Base-by-base conservation (phyloP, 2,888 invertebrate genomes). In the Campaea margaritaria region DNA sequence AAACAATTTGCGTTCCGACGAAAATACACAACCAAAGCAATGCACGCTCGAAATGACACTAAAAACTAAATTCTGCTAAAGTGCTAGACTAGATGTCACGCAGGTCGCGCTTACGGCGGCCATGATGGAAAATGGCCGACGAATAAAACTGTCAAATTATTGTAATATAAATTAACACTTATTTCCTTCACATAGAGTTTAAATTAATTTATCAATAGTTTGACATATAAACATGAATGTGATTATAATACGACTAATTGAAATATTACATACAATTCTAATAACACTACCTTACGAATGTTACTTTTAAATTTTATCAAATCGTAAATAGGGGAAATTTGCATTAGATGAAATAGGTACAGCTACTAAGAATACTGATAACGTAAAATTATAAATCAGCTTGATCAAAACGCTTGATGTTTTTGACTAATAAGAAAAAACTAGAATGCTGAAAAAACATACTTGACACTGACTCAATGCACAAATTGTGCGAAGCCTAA, bases 91-190 rank as follows among this genome's bases (percentile, higher is more conserved):
- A 5, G 21, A 21, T 21, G 21, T 21, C 79, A 85, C 86, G 90
- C 89, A 90, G 91, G 91, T 88, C 90, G 89, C 86, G 76, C 69
- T 82, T 76, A 74, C 75, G 78, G 82, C 87, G 72, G 87, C 88
- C 89, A 89, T 89, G 72, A 83, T 87, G 78, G 86, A 89, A 91
- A 89, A 91, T 91, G 91, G 91, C 90, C 82, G 81, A 76, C 80
- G 74, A 80, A 75, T 74, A 69, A 69, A 84, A 74, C 80, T 83
- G 87, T 89, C 88, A 88, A 86, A 83, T 27, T 16, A 34, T 36
- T 58, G 28, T 76, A 83, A 66, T 31, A 58, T 1, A 82, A 71
- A 69, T 38, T 78, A 13, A 9, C 9, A 14, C 34, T 38, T 38
- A 1, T 0, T 0, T 0, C 1, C 3, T 11, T n/a, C 0, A 0